phyloP scores from a whole-genome alignment of 1,140 invertebrate species.

The Parapsyche elsis region DNA sequence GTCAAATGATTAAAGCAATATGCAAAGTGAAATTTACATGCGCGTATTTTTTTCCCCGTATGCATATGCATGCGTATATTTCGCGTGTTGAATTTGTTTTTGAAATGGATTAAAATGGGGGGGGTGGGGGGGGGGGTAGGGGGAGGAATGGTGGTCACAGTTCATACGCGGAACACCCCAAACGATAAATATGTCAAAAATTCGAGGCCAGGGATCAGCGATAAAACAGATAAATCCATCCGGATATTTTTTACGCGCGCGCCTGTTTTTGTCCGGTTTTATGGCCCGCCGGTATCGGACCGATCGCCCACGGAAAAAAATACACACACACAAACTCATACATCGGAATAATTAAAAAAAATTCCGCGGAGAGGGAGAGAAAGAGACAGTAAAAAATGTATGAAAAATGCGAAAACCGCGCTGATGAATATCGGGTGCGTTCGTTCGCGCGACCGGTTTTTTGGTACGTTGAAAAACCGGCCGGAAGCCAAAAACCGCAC shows the following conservation, averaged over 20 bases:
- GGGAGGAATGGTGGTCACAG: conserved; percentile 31
- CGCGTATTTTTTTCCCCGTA: no score
- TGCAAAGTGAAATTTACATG: no score
- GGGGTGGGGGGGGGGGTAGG: not conserved
- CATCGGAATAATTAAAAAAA: not conserved
- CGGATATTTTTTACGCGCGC: conserved; percentile 42
- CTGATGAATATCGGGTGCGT: not conserved
- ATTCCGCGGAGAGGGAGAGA: not conserved
- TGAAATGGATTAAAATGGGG: conserved; percentile 45
- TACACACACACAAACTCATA: not conserved
- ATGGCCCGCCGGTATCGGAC: not conserved
- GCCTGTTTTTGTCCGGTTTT: conserved; percentile 48
- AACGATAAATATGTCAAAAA: conserved; percentile 56
- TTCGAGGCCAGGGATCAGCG: conserved; percentile 54
- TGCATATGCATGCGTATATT: no score
- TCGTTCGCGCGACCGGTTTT: not conserved
- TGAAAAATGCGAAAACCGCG: conserved; percentile 18
- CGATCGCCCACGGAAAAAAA: conserved; percentile 2
- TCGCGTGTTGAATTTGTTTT: conserved; percentile 33
- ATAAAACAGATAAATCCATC: conserved; percentile 56
- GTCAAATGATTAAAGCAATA: no score
- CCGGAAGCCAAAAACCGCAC: not conserved
- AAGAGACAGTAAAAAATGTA: not conserved
- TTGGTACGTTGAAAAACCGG: conserved; percentile 13
- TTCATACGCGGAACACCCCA: conserved; percentile 53